A percentile compares a stretch with the other conserved stretches of the same genome.
Evolutionary conservation across 2,113 vertebrate species (phyloP).

Genomic region (Ptilonorhynchus violaceus): DNA sequence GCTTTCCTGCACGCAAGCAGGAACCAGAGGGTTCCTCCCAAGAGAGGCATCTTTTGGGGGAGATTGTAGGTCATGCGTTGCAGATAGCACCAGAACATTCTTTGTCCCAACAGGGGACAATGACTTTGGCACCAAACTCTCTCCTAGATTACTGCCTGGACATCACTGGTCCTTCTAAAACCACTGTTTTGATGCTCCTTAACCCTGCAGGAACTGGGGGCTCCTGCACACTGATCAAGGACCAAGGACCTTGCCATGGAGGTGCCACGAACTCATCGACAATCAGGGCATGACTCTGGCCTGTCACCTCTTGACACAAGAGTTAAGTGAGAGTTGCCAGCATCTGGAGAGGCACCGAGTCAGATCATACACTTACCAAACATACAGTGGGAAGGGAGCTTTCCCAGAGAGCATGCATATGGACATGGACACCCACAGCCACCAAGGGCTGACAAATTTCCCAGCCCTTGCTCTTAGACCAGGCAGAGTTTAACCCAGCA

Average conservation of each 20-base stretch:
- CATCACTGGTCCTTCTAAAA: background rate
- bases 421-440: background rate
- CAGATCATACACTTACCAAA: background rate
- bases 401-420: background rate
- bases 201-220: background rate
- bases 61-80: background rate
- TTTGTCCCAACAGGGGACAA: accelerated
- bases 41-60: background rate
- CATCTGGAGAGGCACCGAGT: background rate
- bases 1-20: background rate
- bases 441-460: background rate
- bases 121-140: background rate
- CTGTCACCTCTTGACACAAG: background rate
- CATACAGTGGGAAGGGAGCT: background rate
- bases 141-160: background rate
- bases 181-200: background rate
- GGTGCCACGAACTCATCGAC: accelerated
- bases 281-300: accelerated
- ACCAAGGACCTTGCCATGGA: background rate
- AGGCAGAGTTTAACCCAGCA: background rate
- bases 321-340: background rate
- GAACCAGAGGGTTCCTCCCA: background rate
- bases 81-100: background rate
- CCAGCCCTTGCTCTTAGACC: background rate
- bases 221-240: background rate